Evolutionary conservation across 1,140 invertebrate species (phyloP).

Genomic region (Pollicipes pollicipes): DNA sequence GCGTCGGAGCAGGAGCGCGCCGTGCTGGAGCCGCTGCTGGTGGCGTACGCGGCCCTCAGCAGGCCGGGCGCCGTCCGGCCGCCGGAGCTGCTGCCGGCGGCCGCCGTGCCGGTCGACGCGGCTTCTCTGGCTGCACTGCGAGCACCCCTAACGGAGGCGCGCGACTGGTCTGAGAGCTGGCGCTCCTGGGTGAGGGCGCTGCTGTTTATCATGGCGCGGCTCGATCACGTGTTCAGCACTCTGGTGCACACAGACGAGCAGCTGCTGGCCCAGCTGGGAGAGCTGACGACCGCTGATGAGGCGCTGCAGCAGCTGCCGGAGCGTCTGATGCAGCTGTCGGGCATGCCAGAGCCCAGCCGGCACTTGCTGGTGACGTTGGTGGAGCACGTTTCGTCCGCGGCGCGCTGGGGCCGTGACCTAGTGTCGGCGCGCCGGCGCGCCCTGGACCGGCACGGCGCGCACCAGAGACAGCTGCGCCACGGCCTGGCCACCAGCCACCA

Average conservation of each 20-base stretch:
- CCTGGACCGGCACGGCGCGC: not conserved
- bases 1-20: not conserved
- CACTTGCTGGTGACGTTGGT: not conserved
- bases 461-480: not conserved
- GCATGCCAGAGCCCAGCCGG: not conserved
- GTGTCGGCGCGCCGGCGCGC: not conserved
- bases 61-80: not conserved
- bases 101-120: too few species aligned
- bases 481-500: not conserved
- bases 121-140: not conserved
- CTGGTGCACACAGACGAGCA: not conserved
- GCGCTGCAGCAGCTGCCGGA: conserved; percentile 1
- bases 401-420: not conserved
- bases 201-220: conserved; percentile 5
- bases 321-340: not conserved
- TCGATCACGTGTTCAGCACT: conserved; percentile 5
- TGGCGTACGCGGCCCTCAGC: not conserved
- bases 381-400: not conserved
- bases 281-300: not conserved
- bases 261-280: not conserved
- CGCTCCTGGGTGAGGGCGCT: not conserved
- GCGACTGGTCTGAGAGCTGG: not conserved
- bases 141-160: not conserved
- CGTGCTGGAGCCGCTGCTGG: not conserved
- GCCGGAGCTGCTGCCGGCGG: not conserved